phyloP scores from a whole-genome alignment of 2,113 vertebrate species.

The Hippocampus zosterae region DNA sequence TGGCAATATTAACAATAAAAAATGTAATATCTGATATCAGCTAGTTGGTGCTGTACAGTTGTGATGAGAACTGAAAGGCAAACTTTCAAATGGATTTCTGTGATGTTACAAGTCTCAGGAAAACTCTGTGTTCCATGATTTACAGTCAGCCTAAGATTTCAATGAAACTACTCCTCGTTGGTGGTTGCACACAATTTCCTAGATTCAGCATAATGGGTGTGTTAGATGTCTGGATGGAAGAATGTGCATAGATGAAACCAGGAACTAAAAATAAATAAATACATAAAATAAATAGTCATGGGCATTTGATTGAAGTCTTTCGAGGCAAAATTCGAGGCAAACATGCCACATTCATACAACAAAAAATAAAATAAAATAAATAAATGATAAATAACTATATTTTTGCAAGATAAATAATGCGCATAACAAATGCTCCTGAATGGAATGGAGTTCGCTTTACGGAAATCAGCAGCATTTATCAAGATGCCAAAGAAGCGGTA shows the following conservation, averaged over 20 bases:
- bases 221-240: too few relatives aligned
- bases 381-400: not conserved
- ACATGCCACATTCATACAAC: not conserved
- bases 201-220: too few relatives aligned
- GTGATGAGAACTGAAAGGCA: too few relatives aligned
- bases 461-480: not conserved
- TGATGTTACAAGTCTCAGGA: too few relatives aligned
- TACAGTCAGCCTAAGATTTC: too few relatives aligned
- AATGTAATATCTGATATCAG: not conserved
- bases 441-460: not conserved
- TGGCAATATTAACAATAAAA: conserved; percentile 38
- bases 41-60: not conserved
- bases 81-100: too few relatives aligned
- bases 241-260: too few relatives aligned
- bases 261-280: too few relatives aligned
- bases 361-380: not conserved
- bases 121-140: too few relatives aligned
- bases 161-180: too few relatives aligned
- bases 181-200: too few relatives aligned
- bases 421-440: not conserved
- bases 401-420: not conserved
- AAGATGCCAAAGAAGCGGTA: not conserved
- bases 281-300: not conserved
- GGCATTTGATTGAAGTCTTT: too few relatives aligned
- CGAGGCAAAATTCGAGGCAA: not conserved